phyloP scores from a whole-genome alignment of 1,140 invertebrate genomes.

The Samia ricini region DNA sequence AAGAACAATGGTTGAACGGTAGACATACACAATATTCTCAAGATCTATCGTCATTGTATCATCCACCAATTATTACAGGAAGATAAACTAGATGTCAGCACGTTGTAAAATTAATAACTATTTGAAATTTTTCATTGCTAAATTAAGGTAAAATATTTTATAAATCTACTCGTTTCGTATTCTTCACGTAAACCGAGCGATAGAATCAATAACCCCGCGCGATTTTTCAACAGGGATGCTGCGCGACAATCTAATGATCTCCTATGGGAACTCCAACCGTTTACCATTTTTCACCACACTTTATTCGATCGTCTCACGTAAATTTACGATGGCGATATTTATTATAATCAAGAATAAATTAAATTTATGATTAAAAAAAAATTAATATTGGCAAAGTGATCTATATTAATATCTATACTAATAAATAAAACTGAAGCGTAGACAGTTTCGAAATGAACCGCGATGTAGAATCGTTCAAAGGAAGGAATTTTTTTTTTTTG shows the following conservation, averaged over 20 bases:
- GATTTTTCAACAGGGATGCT: conserved; percentile 14
- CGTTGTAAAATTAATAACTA: too few relatives aligned
- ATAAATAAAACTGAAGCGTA: too few relatives aligned
- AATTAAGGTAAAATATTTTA: too few relatives aligned
- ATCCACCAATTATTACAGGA: too few relatives aligned
- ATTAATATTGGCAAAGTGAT: too few relatives aligned
- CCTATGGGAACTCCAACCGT: conserved; percentile 20
- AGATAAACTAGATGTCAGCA: too few relatives aligned
- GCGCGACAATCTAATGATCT: conserved; percentile 35
- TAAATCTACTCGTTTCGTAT: background rate
- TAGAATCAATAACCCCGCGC: conserved; percentile 19
- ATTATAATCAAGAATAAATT: background rate
- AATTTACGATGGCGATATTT: conserved; percentile 20
- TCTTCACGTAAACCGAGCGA: background rate
- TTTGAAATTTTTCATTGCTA: too few relatives aligned
- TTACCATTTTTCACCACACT: conserved; percentile 32
- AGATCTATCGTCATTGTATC: conserved; percentile 24
- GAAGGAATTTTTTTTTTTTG: too few relatives aligned
- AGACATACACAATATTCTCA: conserved; percentile 20
- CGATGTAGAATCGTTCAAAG: too few relatives aligned
- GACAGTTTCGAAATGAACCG: too few relatives aligned
- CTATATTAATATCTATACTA: too few relatives aligned
- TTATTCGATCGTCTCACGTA: conserved; percentile 14
- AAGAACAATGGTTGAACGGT: conserved; percentile 36
- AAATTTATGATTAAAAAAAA: background rate